phyloP scores from a whole-genome alignment of 2,888 invertebrate species.

The Cosmia trapezina region DNA sequence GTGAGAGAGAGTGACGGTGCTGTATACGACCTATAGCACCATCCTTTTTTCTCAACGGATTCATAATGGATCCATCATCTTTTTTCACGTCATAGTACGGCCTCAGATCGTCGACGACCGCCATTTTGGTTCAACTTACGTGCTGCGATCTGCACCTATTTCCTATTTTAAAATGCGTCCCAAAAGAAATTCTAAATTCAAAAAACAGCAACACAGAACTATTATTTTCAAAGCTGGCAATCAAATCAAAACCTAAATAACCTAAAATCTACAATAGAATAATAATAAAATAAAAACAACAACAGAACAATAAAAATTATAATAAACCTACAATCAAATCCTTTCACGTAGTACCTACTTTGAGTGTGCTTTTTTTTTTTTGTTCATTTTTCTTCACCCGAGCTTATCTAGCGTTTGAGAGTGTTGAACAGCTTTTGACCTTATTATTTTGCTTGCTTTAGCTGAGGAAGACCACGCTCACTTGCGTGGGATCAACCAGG shows the following conservation, averaged over 20 bases:
- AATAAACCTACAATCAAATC: too few relatives aligned
- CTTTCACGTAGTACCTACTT: conserved; percentile 31
- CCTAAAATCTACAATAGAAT: too few relatives aligned
- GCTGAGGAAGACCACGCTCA: conserved; percentile 94
- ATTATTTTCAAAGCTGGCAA: conserved; percentile 21
- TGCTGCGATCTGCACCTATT: too few relatives aligned
- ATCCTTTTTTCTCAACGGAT: too few relatives aligned
- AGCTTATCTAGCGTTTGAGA: conserved; percentile 59
- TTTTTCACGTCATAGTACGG: too few relatives aligned
- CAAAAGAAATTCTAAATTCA: background rate
- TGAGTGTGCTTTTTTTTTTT: conserved; percentile 62
- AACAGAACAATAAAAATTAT: too few relatives aligned
- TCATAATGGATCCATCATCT: too few relatives aligned
- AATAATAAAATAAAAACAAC: too few relatives aligned
- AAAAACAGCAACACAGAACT: background rate
- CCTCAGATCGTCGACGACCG: too few relatives aligned
- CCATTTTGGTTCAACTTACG: too few relatives aligned
- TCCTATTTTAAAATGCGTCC: background rate
- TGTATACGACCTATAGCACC: too few relatives aligned
- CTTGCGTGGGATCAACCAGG: conserved; percentile 77
- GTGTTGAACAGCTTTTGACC: conserved; percentile 67
- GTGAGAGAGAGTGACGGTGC: too few relatives aligned
- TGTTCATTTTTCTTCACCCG: conserved; percentile 51
- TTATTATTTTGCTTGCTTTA: conserved; percentile 80
- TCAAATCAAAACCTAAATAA: background rate